A percentile compares a stretch with the other conserved stretches of the same genome.
phyloP scores from a whole-genome alignment of 2,797 vertebrate genomes.

The Tarsius wallacei region DNA sequence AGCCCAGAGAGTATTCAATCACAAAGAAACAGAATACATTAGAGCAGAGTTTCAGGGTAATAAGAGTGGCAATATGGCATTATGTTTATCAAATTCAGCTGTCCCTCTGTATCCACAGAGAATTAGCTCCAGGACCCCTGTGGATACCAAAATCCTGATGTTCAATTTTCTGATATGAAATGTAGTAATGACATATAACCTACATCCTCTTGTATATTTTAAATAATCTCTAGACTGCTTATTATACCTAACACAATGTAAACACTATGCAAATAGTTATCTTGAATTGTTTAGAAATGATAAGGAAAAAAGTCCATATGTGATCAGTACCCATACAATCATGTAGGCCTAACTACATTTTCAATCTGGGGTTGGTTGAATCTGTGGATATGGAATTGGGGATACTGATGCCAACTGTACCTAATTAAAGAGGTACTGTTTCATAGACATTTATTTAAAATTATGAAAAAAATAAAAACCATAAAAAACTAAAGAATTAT shows the following conservation, averaged over 20 bases:
- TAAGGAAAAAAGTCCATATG: background rate
- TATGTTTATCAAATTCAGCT: background rate
- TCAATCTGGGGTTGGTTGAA: background rate
- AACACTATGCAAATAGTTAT: background rate
- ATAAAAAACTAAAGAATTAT: background rate
- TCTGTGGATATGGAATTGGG: background rate
- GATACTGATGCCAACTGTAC: background rate
- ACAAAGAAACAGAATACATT: background rate
- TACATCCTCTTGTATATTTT: background rate
- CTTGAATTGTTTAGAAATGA: background rate
- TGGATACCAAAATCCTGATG: background rate
- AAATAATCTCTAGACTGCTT: background rate
- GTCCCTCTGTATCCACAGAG: background rate
- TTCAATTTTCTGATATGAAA: background rate
- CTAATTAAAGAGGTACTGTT: conserved; percentile 19
- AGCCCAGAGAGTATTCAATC: background rate
- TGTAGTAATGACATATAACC: background rate
- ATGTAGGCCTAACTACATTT: background rate
- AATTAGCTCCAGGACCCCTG: background rate
- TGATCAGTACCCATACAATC: background rate
- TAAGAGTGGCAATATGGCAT: background rate
- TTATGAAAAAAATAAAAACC: background rate
- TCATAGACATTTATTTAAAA: conserved; percentile 28
- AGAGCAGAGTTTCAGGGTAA: background rate
- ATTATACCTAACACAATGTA: background rate